Base-by-base conservation (phyloP, 2,888 invertebrate genomes). In the Noctua janthe region DNA sequence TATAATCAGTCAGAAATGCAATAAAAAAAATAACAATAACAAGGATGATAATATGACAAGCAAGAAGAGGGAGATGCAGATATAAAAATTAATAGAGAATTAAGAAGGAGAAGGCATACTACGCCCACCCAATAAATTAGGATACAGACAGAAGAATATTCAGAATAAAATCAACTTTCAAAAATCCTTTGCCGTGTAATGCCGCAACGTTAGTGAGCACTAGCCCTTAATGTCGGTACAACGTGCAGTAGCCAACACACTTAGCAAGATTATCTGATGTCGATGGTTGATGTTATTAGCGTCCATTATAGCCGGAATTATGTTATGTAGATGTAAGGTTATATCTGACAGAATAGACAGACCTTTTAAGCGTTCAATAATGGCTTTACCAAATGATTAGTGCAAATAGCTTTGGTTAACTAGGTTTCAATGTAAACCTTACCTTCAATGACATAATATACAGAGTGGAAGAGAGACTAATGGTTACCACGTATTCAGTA, bases 231-330 rank as follows among this genome's bases (percentile, higher is more conserved):
- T 43, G 43, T 7, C 43, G 7, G 43, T 59, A 81, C 64, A 85
- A 39, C 56, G n/a, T 70, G 64, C 82, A 62, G 69, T 82, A 64
- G 49, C 66, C 71, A 82, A 74, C 70, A 76, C 76, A 83, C 83
- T 83, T 86, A 83, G 86, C 62, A 29, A 76, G 76, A 69, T 86
- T 85, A 85, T 86, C 70, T 72, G 69, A 82, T 51, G 71, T 56
- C 59, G 29, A 71, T 35, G 59, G 20, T 71, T 71, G 69, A 80
- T 82, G 82, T 69, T 82, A 85, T 83, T 85, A 82, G 74, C n/a
- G 51, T 71, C 70, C 71, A 81, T 51, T 74, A 81, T 70, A 71
- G 64, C 64, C 51, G 39, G 43, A 81, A 81, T 80, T 69, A 80
- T 47, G 56, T 70, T 81, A 66, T 51, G 66, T 59, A 43, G 64